A percentile compares a stretch with the other conserved stretches of the same genome.
These are phyloP conservation scores for Penaeus vannamei DNA, from an alignment of 1,140 invertebrate species.

Conservation along the genomic window DNA sequence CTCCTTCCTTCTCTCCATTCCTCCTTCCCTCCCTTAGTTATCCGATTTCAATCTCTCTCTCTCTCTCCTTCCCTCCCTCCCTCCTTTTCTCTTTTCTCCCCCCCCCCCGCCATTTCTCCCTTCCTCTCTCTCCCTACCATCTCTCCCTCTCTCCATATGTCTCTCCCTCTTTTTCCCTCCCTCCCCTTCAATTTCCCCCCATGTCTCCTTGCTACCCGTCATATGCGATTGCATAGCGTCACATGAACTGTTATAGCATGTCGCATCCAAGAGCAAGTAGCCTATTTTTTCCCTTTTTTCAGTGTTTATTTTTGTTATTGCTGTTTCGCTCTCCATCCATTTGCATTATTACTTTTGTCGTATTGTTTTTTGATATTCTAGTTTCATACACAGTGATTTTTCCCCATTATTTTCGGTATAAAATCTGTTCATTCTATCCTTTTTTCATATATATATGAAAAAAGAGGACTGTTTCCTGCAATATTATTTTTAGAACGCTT, in stretches of 20 bases:
- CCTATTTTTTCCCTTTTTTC: too few species aligned
- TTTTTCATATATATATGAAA: conserved; percentile 5
- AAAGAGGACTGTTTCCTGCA: background rate
- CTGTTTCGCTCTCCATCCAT: too few species aligned
- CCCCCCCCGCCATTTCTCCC: background rate
- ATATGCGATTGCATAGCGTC: background rate
- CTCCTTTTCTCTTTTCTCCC: background rate
- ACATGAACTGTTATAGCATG: background rate
- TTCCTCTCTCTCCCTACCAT: background rate
- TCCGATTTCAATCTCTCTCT: background rate
- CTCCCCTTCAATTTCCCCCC: background rate
- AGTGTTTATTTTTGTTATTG: too few species aligned
- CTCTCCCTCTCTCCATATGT: background rate
- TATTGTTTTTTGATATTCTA: too few species aligned
- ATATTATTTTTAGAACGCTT: background rate
- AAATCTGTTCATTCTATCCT: too few species aligned
- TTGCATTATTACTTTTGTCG: too few species aligned
- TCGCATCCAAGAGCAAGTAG: background rate
- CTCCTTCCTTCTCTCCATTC: background rate
- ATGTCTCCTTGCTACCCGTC: background rate
- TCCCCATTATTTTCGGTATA: too few species aligned
- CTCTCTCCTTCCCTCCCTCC: background rate
- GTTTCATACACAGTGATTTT: too few species aligned
- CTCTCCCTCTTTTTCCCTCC: background rate
- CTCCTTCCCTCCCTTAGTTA: background rate